Percentiles rank a stretch among this genome's conserved stretches.
Evolutionary conservation across 2,113 vertebrate genomes (phyloP).

Genomic region (Parus major): DNA sequence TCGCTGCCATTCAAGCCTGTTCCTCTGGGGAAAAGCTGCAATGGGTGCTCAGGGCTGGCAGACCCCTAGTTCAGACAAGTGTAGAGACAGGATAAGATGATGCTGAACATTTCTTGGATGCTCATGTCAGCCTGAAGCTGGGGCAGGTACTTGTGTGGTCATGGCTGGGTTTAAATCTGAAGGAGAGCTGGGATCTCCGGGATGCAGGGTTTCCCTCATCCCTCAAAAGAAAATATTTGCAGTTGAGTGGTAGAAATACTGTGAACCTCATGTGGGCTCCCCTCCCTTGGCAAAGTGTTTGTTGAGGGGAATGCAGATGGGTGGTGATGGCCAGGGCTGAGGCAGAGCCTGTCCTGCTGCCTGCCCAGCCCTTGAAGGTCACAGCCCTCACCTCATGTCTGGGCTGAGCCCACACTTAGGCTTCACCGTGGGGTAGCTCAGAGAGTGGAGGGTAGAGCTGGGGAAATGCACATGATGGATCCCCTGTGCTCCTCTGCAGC

Average conservation of each 20-base stretch:
- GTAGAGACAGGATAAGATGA: background rate
- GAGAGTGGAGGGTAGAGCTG: background rate
- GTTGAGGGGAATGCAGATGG: background rate
- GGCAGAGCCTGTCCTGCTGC: background rate
- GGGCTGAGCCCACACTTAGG: background rate
- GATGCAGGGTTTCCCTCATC: background rate
- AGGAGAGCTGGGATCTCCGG: background rate
- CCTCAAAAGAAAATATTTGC: background rate
- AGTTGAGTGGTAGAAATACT: fast-evolving
- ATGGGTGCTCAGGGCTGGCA: background rate
- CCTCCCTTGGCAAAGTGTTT: background rate
- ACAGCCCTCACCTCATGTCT: background rate
- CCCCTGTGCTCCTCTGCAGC: background rate
- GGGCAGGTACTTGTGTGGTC: fast-evolving
- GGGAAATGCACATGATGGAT: fast-evolving
- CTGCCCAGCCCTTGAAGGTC: background rate
- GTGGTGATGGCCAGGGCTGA: background rate
- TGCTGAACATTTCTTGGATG: background rate
- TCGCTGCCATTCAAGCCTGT: fast-evolving
- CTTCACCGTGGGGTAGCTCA: background rate
- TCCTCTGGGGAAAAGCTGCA: background rate
- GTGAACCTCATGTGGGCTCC: background rate
- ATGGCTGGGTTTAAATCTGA: fast-evolving
- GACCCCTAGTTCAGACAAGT: background rate
- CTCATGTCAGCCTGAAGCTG: fast-evolving